Percentiles rank a stretch among this genome's conserved stretches.
Evolutionary conservation across 2,797 vertebrate genomes (phyloP).

Genomic region (Remorina albescens): DNA sequence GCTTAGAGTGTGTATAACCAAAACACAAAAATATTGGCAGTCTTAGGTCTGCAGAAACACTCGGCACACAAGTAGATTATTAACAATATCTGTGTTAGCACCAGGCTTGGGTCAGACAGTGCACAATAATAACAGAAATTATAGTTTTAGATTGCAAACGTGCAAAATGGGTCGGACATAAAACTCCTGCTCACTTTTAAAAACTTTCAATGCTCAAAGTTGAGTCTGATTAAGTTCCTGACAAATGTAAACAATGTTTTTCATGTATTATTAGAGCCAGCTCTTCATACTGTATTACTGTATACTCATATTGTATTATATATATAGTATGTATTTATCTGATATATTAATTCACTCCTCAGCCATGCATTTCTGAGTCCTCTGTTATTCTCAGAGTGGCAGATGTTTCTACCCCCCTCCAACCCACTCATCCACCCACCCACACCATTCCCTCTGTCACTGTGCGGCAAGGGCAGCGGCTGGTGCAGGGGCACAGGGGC

Average conservation of each 20-base stretch:
- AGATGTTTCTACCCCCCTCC: conserved; percentile 83
- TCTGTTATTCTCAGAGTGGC: conserved; percentile 78
- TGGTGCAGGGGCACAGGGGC: conserved; percentile 80
- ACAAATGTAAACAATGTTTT: neutral
- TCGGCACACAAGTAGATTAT: conserved; percentile 47
- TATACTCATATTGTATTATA: too few relatives aligned
- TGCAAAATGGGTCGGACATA: conserved; percentile 10
- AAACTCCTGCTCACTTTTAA: neutral
- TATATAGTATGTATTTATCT: neutral
- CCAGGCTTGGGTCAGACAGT: conserved; percentile 42
- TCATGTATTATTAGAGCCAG: neutral
- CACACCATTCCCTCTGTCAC: conserved; percentile 69
- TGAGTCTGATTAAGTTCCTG: neutral
- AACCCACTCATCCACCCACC: conserved; percentile 39
- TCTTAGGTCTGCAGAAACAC: conserved; percentile 39
- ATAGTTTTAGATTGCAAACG: neutral
- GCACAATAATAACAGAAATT: conserved; percentile 22
- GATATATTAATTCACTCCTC: conserved; percentile 41
- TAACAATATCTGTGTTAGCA: conserved; percentile 47
- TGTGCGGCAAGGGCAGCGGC: conserved; percentile 85
- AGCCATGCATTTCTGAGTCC: conserved; percentile 64
- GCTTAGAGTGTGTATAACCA: conserved; percentile 53
- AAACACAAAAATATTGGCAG: conserved; percentile 67
- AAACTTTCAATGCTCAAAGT: conserved; percentile 32
- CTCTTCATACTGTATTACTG: neutral